Percentiles rank a stretch among this genome's conserved stretches.
Evolutionary conservation across 2,888 invertebrate species (phyloP).

Genomic region (Steinernema scapterisci): DNA sequence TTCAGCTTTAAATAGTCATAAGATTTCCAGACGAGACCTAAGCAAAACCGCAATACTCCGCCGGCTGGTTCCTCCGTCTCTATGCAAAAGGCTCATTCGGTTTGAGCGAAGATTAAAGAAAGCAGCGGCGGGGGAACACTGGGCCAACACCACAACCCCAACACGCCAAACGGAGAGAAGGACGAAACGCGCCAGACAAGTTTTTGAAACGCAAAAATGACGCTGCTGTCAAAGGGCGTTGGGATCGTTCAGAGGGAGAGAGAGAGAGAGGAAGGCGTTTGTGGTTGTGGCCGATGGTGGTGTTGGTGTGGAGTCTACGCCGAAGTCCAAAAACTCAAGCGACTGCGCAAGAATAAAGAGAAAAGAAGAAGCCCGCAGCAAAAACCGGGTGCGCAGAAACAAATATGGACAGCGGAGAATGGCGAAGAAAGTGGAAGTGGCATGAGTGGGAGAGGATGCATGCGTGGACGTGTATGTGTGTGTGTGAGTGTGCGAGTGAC

Average conservation of each 20-base stretch:
- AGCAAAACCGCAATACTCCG: not conserved
- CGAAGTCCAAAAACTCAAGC: not conserved
- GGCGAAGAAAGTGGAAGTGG: not conserved
- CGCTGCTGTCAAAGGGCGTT: not conserved
- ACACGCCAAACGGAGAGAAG: not conserved
- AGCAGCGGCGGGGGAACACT: no score
- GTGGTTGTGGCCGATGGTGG: no score
- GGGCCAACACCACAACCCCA: not conserved
- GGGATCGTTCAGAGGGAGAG: not conserved
- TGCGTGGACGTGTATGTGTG: not conserved
- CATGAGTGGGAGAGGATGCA: not conserved
- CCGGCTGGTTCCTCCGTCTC: not conserved
- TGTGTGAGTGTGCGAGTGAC: not conserved
- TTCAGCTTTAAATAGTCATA: no score
- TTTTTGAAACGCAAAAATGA: not conserved
- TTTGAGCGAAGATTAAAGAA: not conserved
- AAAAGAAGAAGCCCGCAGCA: conserved; percentile 19
- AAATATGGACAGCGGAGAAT: conserved; percentile 21
- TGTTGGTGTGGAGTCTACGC: no score
- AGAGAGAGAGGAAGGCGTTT: no score
- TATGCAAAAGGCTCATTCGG: not conserved
- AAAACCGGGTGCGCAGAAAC: not conserved
- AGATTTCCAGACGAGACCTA: not conserved
- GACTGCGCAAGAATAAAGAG: not conserved
- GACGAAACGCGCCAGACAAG: not conserved